Evolutionary conservation across 2,888 invertebrate species (phyloP).

Genomic region (Zaprionus bogoriensis): DNA sequence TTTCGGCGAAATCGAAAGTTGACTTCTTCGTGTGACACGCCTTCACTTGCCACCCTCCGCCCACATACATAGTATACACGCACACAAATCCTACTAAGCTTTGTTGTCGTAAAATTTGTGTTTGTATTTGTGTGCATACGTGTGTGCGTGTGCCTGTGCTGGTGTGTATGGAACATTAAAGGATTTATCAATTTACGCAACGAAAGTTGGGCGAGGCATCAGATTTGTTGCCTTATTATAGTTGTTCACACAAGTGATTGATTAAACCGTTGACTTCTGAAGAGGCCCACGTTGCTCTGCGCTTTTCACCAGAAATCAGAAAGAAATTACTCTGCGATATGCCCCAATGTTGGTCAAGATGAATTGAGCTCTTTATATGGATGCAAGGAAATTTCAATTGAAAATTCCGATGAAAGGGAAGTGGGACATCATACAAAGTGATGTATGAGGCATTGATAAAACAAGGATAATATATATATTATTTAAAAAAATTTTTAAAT

Average conservation of each 20-base stretch:
- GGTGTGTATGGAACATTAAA: slow-evolving; percentile 54
- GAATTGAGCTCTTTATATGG: neutral
- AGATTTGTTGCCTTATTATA: slow-evolving; percentile 47
- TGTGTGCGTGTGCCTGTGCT: slow-evolving; percentile 4
- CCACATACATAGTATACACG: too few species aligned
- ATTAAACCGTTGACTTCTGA: slow-evolving; percentile 56
- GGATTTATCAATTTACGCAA: slow-evolving; percentile 75
- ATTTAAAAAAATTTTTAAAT: neutral
- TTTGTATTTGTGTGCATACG: slow-evolving; percentile 8
- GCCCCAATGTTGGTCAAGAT: neutral
- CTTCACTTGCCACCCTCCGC: neutral
- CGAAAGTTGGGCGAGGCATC: slow-evolving; percentile 43
- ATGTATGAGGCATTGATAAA: neutral
- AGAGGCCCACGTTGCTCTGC: too few species aligned
- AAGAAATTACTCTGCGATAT: neutral
- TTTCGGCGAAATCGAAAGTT: slow-evolving; percentile 73
- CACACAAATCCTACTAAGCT: slow-evolving; percentile 29
- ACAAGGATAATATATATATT: too few species aligned
- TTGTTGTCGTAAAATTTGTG: slow-evolving; percentile 34
- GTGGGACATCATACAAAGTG: neutral
- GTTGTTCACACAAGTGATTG: slow-evolving; percentile 59
- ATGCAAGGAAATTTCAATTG: neutral
- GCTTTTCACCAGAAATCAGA: neutral
- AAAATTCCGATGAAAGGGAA: neutral
- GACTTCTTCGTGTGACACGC: slow-evolving; percentile 51